Evolutionary conservation across 2,113 vertebrate species (phyloP), one percentile per base, ranked within the genome.

Genomic region (Actenoides hombroni): DNA sequence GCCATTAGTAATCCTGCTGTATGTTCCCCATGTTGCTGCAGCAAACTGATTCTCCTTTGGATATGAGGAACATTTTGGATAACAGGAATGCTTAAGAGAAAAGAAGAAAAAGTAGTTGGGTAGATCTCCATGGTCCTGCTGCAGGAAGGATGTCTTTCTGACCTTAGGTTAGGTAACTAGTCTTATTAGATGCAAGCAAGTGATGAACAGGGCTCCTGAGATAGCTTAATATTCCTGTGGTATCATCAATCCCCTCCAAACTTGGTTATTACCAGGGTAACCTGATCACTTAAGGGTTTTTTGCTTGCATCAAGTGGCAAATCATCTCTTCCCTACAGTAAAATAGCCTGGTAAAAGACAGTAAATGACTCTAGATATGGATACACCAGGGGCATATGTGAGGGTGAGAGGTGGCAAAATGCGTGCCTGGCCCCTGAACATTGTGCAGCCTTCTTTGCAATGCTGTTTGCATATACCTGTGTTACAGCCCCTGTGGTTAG

Each of bases 381-480:
- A 11, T 12, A 24, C 10, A 16, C 10, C 24, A 9, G n/a, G 4
- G 57, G 5, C 6, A 26, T 13, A 11, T 12, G n/a, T 29, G 60
- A 26, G 56, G 46, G 29, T 53, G 18, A 54, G 40, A 57, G 24
- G n/a, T 25, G n/a, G 25, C 39, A 73, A 40, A 83, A 42, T 5
- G 25, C 0, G 1, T 53, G 29, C 18, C 70, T 37, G 39, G 64
- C 2, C 18, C 60, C 65, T 67, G 64, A 59, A 40, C 3, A 1
- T 23, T 33, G 51, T 2, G 4, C 5, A 61, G 26, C 29, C 77
- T 54, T 54, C 20, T 35, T 4, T 23, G 40, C 24, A 79, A 5
- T 4, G 2, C 28, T 56, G 68, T 23, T 25, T 5, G 31, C 16
- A 19, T 6, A 4, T 2, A 2, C 11, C 64, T 16, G n/a, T 2